Conservation (phyloP, 2,797 vertebrate genomes). For the Crypturellus tataupa region DNA sequence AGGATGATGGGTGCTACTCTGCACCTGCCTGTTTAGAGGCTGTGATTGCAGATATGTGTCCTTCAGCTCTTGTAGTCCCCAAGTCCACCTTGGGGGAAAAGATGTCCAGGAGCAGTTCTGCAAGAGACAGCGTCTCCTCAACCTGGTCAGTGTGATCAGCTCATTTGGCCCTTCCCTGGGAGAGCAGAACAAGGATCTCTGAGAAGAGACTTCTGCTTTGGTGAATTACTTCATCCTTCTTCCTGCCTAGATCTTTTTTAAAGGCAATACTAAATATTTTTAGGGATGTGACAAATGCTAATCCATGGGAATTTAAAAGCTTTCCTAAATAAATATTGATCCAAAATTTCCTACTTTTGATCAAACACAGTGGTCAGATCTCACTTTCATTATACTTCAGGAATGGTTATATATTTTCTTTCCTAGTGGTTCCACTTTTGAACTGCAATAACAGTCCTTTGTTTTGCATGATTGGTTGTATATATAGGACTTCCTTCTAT, state of each 20-base stretch:
- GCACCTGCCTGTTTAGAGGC: not conserved
- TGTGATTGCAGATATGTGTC: not conserved
- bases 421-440: not conserved
- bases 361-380: not conserved
- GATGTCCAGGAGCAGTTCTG: not conserved
- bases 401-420: not conserved
- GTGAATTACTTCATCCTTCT: not conserved
- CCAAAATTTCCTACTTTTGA: not conserved
- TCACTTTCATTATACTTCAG: not conserved
- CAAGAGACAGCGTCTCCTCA: not conserved
- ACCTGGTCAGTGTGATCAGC: rapidly evolving
- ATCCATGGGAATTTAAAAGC: not conserved
- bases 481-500: not conserved
- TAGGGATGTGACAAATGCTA: not conserved
- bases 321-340: not conserved
- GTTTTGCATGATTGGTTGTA: not conserved
- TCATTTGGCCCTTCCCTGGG: not conserved
- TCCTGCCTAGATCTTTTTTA: not conserved
- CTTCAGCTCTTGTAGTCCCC: not conserved
- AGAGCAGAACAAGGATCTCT: not conserved
- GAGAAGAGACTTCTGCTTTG: not conserved
- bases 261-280: not conserved
- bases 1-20: not conserved
- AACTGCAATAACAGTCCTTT: not conserved
- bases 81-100: not conserved